Percentiles rank a stretch among this genome's conserved stretches.
These are phyloP conservation scores for Holacanthus passer DNA, from an alignment of 2,113 vertebrate genomes.

Conservation along the genomic window DNA sequence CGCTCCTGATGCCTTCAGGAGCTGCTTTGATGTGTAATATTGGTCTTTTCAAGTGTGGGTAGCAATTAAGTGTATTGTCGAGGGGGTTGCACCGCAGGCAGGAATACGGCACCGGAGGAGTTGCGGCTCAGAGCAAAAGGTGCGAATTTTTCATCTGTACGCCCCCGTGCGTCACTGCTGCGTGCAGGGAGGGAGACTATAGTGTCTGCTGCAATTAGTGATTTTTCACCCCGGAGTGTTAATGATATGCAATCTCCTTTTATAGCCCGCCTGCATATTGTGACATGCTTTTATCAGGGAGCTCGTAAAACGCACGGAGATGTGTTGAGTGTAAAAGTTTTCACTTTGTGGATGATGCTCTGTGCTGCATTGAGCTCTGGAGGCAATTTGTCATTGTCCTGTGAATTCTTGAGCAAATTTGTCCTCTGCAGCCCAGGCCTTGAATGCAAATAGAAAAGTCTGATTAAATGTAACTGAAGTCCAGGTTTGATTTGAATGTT, in stretches of 20 bases:
- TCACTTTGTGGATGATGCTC: constrained; percentile 49
- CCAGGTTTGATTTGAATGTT: constrained; percentile 26
- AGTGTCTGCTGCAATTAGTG: constrained; percentile 75
- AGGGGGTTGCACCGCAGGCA: constrained; percentile 59
- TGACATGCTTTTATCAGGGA: constrained; percentile 52
- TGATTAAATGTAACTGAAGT: constrained; percentile 11
- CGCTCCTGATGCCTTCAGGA: constrained; percentile 73
- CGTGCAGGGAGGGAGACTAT: constrained; percentile 54
- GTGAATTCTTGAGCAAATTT: constrained; percentile 45
- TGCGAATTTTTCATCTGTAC: constrained; percentile 72
- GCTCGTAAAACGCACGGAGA: constrained; percentile 59
- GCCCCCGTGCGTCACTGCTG: constrained; percentile 72
- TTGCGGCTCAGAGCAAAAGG: constrained; percentile 72
- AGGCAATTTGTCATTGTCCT: constrained; percentile 61
- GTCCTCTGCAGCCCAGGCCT: constrained; percentile 14
- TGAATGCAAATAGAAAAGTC: constrained; percentile 13
- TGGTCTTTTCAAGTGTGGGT: constrained; percentile 76
- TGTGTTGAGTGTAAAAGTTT: constrained; percentile 70
- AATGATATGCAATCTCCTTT: constrained; percentile 62
- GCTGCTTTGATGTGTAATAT: constrained; percentile 81
- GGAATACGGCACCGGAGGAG: constrained; percentile 56
- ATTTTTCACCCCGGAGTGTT: constrained; percentile 71
- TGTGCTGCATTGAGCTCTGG: constrained; percentile 49
- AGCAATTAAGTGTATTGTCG: constrained; percentile 78
- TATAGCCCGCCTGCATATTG: constrained; percentile 44